Percentiles rank a stretch among this genome's conserved stretches.
phyloP scores from a whole-genome alignment of 2,888 invertebrate genomes.

The Exocentrus adspersus region DNA sequence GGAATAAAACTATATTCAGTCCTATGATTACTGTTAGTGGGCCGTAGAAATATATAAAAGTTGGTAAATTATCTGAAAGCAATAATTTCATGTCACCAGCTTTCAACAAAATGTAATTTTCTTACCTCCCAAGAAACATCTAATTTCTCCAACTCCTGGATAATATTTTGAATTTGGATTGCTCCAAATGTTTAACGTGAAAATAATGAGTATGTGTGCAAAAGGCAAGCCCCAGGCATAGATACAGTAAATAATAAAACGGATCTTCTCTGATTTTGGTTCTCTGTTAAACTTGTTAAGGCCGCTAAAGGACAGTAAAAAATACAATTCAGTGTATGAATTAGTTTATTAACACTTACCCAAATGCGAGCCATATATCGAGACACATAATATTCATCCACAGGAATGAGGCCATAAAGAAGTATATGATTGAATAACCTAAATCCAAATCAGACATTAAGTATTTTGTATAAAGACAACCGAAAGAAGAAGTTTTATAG shows the following conservation, averaged over 20 bases:
- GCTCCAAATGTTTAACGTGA: neutral
- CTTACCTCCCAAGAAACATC: slow-evolving; percentile 3
- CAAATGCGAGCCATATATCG: slow-evolving; percentile 86
- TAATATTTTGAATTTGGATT: neutral
- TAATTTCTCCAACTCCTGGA: slow-evolving; percentile 1
- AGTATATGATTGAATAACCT: slow-evolving; percentile 80
- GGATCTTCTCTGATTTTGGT: neutral
- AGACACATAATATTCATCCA: slow-evolving; percentile 90
- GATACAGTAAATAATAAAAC: neutral
- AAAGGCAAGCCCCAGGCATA: slow-evolving; percentile 2
- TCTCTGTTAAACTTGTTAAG: neutral
- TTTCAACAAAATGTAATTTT: no score
- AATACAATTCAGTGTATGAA: no score
- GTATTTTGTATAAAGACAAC: no score
- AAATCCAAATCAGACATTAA: no score
- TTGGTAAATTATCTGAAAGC: neutral
- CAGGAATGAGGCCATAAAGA: slow-evolving; percentile 83
- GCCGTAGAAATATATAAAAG: neutral
- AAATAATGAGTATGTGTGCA: neutral
- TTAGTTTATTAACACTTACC: slow-evolving; percentile 65
- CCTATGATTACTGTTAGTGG: slow-evolving; percentile 7
- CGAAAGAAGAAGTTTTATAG: no score
- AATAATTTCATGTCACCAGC: no score
- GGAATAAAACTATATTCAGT: neutral
- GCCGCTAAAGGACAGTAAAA: neutral